Base-by-base conservation (phyloP, 2,888 invertebrate genomes). In the Eupithecia inturbata region DNA sequence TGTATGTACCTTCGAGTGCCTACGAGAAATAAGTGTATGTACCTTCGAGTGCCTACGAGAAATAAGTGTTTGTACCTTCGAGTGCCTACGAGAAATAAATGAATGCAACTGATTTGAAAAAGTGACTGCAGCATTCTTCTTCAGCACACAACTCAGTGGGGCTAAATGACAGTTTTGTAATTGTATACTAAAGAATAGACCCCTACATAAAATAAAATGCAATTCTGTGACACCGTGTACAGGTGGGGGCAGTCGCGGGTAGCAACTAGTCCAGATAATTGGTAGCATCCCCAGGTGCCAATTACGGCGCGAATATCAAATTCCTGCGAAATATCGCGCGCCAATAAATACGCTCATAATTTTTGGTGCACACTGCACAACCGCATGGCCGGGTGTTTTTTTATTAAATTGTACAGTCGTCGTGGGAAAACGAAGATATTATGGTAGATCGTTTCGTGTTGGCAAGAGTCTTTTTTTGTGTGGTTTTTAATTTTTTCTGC, bases 241-340 rank as follows among this genome's bases (percentile, higher is more conserved):
- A 57, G 12, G 49, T 63, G 49, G 62, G 10, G 22, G 36, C 5
- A 28, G 60, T 28, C 26, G 26, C 60, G 16, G 7, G 60, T 36
- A 26, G 36, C 62, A 53, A 57, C 49, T 71, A 64, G 68, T 70
- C 49, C 53, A 7, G 6, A 63, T 70, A 71, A 71, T 71, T 74
- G 70, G 63, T 39, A 22, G 39, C 19, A 31, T 64, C 68, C 72
- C 41, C 67, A 67, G 67, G 62, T 67, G 62, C 67, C 70, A 71
- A 74, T 73, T 73, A 64, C 33, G 19, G 14, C 14, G 49, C 28
- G 5, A 64, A 64, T 36, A 64, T 36, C 6, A 31, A 4, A 33
- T 64, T n/a, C 63, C 33, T n/a, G n/a, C 33, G 33, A 64, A 31
- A 57, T 57, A 57, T 64, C 33, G 31, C n/a, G 33, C 33, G 33